A percentile compares a stretch with the other conserved stretches of the same genome.
These are phyloP conservation scores for Lymantria dispar DNA, from an alignment of 2,888 invertebrate genomes.

Conservation along the genomic window DNA sequence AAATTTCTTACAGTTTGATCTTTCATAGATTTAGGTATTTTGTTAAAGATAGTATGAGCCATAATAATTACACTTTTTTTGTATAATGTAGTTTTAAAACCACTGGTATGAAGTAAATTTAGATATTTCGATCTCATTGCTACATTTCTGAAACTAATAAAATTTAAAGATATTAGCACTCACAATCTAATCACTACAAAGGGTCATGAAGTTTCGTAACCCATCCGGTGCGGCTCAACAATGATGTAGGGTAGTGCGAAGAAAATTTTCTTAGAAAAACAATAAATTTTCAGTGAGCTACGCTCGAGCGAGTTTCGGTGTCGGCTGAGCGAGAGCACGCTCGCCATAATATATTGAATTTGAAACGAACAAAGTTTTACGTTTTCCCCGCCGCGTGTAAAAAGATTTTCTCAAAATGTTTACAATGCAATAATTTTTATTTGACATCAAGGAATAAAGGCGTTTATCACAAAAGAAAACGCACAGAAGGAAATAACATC, in stretches of 20 bases:
- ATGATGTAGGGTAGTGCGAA: conserved; percentile 63
- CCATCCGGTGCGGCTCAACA: conserved; percentile 57
- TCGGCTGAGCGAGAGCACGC: conserved; percentile 80
- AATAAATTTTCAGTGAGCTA: conserved; percentile 79
- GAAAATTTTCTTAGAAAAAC: conserved; percentile 82
- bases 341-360: conserved; percentile 82
- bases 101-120: too few species aligned
- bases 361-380: conserved; percentile 81
- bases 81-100: too few species aligned
- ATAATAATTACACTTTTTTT: too few species aligned
- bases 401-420: conserved; percentile 77
- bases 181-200: conserved; percentile 44
- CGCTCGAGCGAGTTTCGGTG: conserved; percentile 81
- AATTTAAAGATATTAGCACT: not conserved
- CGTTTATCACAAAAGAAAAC: conserved; percentile 22
- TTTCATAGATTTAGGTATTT: too few species aligned
- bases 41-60: too few species aligned
- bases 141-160: too few species aligned
- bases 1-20: too few species aligned
- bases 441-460: conserved; percentile 46
- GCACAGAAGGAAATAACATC: conserved; percentile 6
- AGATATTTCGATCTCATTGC: too few species aligned
- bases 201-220: conserved; percentile 67
- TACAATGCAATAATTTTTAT: conserved; percentile 73
- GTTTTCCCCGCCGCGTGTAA: conserved; percentile 70